A percentile compares a stretch with the other conserved stretches of the same genome.
phyloP scores from a whole-genome alignment of 2,888 invertebrate genomes.

The Lasioglossum zephyrum region DNA sequence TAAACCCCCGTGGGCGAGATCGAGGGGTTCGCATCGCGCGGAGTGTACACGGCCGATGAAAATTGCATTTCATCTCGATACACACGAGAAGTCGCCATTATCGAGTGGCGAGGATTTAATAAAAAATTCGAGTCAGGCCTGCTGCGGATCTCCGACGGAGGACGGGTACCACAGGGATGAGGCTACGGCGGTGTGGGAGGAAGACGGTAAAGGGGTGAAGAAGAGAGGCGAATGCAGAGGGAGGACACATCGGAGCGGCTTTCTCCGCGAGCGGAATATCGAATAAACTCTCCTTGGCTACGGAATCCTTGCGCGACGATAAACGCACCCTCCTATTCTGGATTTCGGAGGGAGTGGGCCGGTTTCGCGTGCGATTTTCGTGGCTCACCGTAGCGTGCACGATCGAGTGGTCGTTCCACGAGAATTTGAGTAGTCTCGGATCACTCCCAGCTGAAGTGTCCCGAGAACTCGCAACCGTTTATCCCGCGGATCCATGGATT shows the following conservation, averaged over 20 bases:
- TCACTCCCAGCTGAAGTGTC: constrained; percentile 28
- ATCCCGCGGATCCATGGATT: neutral
- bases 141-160: constrained; percentile 22
- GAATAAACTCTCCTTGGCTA: constrained; percentile 66
- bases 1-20: constrained; percentile 61
- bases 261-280: constrained; percentile 75
- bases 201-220: constrained; percentile 54
- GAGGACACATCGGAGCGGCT: constrained; percentile 58
- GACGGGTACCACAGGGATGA: neutral
- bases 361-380: constrained; percentile 52
- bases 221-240: constrained; percentile 24
- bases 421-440: constrained; percentile 42
- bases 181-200: constrained; percentile 13
- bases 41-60: constrained; percentile 64
- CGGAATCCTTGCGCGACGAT: constrained; percentile 59
- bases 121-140: constrained; percentile 78
- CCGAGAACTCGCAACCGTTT: constrained; percentile 29
- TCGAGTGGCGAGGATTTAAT: constrained; percentile 72
- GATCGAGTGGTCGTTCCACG: constrained; percentile 49
- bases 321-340: constrained; percentile 60
- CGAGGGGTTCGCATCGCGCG: constrained; percentile 41
- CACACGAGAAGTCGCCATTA: constrained; percentile 74
- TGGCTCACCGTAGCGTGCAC: constrained; percentile 36
- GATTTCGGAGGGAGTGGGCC: constrained; percentile 9
- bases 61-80: constrained; percentile 79